phyloP scores from a whole-genome alignment of 2,888 invertebrate genomes.

The Malacosoma neustria region DNA sequence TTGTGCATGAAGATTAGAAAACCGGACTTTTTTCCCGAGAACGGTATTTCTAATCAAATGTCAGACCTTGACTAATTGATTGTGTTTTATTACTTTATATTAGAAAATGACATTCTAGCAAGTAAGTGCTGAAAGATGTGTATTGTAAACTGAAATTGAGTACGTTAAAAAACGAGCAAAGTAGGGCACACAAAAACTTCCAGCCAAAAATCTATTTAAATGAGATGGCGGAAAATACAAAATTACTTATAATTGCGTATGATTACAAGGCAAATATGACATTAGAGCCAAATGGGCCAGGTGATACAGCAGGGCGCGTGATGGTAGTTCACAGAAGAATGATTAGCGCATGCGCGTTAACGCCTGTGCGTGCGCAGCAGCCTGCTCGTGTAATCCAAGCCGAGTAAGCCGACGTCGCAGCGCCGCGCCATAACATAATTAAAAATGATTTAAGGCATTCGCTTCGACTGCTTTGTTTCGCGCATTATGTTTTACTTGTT shows the following conservation, averaged over 20 bases:
- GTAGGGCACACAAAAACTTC: no score
- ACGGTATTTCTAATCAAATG: neutral
- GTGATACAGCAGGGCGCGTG: no score
- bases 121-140: neutral
- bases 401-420: slow-evolving; percentile 33
- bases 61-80: neutral
- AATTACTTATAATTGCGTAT: no score
- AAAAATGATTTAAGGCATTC: slow-evolving; percentile 75
- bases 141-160: no score
- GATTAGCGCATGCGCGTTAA: no score
- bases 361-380: slow-evolving; percentile 24
- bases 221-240: no score
- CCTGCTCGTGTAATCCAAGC: slow-evolving; percentile 45
- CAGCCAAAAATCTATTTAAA: no score
- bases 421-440: slow-evolving; percentile 72
- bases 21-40: neutral
- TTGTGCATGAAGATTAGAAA: neutral
- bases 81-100: neutral
- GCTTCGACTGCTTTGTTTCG: slow-evolving; percentile 75
- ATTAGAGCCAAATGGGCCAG: no score
- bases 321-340: no score
- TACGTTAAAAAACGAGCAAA: no score
- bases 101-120: neutral
- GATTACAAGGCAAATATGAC: no score
- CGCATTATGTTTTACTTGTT: slow-evolving; percentile 75